Conservation (phyloP, 2,797 vertebrate species). For the Crax fasciolata region DNA sequence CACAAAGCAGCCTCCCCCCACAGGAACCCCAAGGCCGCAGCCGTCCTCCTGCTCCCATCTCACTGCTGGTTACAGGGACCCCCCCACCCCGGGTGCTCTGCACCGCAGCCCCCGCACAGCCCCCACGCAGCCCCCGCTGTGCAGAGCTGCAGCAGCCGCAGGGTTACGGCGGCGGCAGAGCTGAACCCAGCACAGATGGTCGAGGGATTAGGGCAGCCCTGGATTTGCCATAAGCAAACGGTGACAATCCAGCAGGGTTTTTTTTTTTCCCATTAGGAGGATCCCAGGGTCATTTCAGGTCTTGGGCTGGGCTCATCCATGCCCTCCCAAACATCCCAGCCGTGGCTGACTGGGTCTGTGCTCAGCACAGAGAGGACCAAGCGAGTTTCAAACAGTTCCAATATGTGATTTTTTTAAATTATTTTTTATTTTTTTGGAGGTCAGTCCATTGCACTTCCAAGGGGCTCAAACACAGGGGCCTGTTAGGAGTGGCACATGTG, state of each 20-base stretch:
- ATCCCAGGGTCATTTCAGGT: neutral
- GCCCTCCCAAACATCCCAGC: neutral
- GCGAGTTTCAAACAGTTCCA: rapidly evolving
- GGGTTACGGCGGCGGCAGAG: neutral
- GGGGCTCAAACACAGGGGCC: neutral
- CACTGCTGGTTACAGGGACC: neutral
- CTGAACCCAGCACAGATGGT: slow-evolving; percentile 56
- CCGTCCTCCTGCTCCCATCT: neutral
- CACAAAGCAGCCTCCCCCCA: rapidly evolving
- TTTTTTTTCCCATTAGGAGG: neutral
- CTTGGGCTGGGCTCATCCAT: neutral
- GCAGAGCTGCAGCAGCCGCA: neutral
- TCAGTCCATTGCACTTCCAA: rapidly evolving
- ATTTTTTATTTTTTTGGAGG: rapidly evolving
- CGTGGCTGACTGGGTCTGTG: neutral
- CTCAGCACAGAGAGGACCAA: neutral
- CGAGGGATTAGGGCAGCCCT: slow-evolving; percentile 28
- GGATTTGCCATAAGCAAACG: slow-evolving; percentile 48
- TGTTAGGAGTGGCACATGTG: rapidly evolving
- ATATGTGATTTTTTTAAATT: neutral
- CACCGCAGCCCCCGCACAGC: rapidly evolving
- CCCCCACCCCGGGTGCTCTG: neutral
- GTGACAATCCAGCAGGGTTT: neutral
- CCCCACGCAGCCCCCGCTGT: too few species aligned
- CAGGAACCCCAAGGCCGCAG: neutral